Evolutionary conservation across 2,888 invertebrate species (phyloP).

Genomic region (Cosmopolites sordidus): DNA sequence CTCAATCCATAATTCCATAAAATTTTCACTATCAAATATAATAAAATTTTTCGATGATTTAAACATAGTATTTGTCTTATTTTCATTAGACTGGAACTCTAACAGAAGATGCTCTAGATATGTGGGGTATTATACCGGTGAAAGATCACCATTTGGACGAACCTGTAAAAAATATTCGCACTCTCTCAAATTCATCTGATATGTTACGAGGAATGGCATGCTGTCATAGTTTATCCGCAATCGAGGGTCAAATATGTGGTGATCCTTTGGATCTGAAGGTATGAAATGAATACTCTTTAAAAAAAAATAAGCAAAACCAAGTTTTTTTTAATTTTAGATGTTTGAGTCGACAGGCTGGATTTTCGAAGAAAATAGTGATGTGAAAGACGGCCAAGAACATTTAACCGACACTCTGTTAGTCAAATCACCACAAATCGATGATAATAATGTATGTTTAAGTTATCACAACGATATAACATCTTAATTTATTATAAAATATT

Average conservation of each 20-base stretch:
- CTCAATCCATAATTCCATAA: no score
- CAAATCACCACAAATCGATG: conserved; percentile 54
- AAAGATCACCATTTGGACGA: conserved; percentile 31
- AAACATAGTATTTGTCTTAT: no score
- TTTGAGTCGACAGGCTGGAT: conserved; percentile 91
- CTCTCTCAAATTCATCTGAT: conserved; percentile 30
- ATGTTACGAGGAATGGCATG: conserved; percentile 76
- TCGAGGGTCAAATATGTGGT: conserved; percentile 79
- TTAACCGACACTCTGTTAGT: conserved; percentile 69
- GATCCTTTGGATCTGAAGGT: conserved; percentile 92
- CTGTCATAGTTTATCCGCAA: conserved; percentile 87
- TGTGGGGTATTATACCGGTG: conserved; percentile 85
- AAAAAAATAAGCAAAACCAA: no score
- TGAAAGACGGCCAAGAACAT: conserved; percentile 8
- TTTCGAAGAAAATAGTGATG: conserved; percentile 70
- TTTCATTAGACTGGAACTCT: conserved; percentile 82
- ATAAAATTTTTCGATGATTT: no score
- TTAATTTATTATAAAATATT: no score
- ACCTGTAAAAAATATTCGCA: conserved; percentile 35
- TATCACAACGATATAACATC: no score
- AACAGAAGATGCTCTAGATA: conserved; percentile 92
- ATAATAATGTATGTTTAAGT: conserved; percentile 8
- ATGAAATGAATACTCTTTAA: neutral
- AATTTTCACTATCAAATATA: no score
- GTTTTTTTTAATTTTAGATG: conserved; percentile 58